Conservation (phyloP, 35 echinoderm and acorn worm species). For the Ptychodera flava region DNA sequence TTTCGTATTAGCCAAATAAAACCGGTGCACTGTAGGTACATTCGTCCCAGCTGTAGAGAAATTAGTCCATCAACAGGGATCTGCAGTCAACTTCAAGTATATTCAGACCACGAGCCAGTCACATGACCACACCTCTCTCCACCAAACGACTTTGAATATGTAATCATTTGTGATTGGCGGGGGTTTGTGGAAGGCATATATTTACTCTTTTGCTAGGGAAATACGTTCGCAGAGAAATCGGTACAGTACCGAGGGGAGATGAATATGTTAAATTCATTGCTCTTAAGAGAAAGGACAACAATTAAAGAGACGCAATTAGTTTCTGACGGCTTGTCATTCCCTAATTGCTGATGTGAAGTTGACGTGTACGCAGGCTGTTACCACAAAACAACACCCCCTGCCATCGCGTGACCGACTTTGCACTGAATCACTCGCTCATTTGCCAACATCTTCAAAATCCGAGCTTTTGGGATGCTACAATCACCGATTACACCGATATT, state of each 20-base stretch:
- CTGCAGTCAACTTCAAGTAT: neutral
- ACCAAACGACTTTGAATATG: constrained; percentile 1
- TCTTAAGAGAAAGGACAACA: neutral
- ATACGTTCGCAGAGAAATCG: too few relatives aligned
- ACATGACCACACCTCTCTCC: neutral
- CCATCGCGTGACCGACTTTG: neutral
- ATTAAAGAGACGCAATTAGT: neutral
- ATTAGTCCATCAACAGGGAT: too few relatives aligned
- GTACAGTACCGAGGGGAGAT: too few relatives aligned
- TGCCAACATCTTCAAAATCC: too few relatives aligned
- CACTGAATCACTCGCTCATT: too few relatives aligned
- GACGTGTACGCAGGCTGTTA: neutral
- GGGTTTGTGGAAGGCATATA: neutral
- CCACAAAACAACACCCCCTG: neutral
- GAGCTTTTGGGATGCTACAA: too few relatives aligned
- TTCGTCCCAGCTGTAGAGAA: too few relatives aligned
- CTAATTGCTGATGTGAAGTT: neutral
- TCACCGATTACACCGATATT: neutral
- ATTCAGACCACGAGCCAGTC: neutral
- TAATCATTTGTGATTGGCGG: neutral
- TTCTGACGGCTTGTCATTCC: neutral
- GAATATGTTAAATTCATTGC: too few relatives aligned
- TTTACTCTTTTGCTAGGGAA: too few relatives aligned
- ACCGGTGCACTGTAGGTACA: too few relatives aligned
- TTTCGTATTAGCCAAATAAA: too few relatives aligned